Conservation (phyloP, 2,797 vertebrate species). For the Myiotriccus ornatus region DNA sequence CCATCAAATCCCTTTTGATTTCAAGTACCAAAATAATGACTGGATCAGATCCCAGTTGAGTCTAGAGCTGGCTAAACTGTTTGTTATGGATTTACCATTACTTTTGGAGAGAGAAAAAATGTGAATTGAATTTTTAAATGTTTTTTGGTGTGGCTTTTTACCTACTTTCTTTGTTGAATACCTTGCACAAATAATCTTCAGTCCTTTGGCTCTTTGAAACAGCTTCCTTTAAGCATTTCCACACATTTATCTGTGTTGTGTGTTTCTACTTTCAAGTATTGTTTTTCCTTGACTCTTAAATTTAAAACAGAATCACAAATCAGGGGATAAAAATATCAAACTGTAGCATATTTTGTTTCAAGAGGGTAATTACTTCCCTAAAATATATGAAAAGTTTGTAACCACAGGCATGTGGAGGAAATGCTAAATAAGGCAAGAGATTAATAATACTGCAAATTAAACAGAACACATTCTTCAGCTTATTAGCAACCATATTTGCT, state of each 20-base stretch:
- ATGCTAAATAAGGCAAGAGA: background rate
- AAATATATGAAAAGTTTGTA: background rate
- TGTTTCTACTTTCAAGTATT: background rate
- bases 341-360: background rate
- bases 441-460: background rate
- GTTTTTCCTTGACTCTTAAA: background rate
- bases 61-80: background rate
- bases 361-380: background rate
- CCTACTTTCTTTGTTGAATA: background rate
- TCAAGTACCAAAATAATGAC: constrained; percentile 52
- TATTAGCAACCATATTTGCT: background rate
- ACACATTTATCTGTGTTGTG: background rate
- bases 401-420: background rate
- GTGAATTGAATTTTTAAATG: background rate
- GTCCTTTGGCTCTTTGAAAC: background rate
- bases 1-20: constrained; percentile 51
- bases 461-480: background rate
- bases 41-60: constrained; percentile 20
- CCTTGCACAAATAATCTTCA: background rate
- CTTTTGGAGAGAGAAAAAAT: background rate
- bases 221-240: background rate
- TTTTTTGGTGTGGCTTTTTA: background rate
- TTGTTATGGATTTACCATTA: constrained; percentile 41
- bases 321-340: constrained; percentile 5
- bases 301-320: constrained; percentile 36